These are phyloP conservation scores for Dissostichus mawsoni DNA, from an alignment of 2,113 vertebrate genomes.

Conservation along the genomic window DNA sequence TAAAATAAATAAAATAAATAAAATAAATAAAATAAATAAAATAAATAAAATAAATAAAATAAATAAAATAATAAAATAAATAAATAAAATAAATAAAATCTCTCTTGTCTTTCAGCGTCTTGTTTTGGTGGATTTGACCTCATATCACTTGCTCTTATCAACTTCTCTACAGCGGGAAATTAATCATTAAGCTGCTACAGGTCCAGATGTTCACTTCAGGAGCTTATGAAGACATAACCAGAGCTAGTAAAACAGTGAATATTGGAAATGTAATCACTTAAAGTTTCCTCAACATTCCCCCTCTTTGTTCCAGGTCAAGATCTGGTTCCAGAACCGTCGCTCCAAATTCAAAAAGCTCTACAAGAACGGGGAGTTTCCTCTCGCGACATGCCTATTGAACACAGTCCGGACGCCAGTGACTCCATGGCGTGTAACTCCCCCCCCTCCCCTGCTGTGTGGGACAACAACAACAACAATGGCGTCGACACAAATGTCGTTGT, in stretches of 20 bases:
- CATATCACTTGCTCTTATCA: neutral
- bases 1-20: no score
- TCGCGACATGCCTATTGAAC: conserved; percentile 88
- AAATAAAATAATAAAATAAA: no score
- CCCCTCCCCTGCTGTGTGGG: conserved; percentile 90
- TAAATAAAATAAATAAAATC: no score
- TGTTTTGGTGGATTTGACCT: neutral
- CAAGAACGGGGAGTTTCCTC: conserved; percentile 93
- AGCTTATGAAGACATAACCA: neutral
- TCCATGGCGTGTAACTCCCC: conserved; percentile 96
- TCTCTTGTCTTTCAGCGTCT: no score
- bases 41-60: no score
- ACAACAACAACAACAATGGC: conserved; percentile 76
- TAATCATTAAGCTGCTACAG: neutral
- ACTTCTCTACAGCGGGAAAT: neutral
- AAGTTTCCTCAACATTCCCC: neutral
- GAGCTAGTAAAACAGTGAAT: neutral
- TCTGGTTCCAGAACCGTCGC: conserved; percentile 97
- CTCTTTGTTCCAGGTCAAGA: conserved; percentile 88
- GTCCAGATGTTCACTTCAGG: neutral
- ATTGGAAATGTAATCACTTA: neutral
- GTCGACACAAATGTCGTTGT: conserved; percentile 1
- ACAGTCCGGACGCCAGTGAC: conserved; percentile 95
- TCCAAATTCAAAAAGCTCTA: conserved; percentile 98
- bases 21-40: no score